Base-by-base conservation (phyloP, 2,113 vertebrate genomes). In the Cottus gobio region DNA sequence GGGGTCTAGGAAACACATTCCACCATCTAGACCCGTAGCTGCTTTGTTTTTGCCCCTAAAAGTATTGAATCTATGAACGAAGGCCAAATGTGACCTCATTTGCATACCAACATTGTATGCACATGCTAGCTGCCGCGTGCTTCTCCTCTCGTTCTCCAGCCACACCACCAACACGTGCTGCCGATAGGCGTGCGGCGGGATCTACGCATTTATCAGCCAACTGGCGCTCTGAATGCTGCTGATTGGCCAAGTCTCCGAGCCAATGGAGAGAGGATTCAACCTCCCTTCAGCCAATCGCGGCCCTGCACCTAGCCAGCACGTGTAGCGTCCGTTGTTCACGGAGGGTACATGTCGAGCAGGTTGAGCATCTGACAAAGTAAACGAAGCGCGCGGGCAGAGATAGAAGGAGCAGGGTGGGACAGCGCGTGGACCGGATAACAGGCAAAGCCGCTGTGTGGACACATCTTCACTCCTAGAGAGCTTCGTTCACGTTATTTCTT, bases 101-200 rank as follows among this genome's bases (percentile, higher is more conserved):
- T 62, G 16, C 44, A 64, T 24, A 64, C 22, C 58, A 62, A 78
- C 8, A 58, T 72, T 31, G 63, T 52, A 15, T n/a, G 60, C 83
- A 84, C 56, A 83, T 37, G 77, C 63, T 46, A 26, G 13, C 10
- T 50, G 87, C 85, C 84, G 31, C 85, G 89, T 90, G 90, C 80
- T 31, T 18, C 34, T 56, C 56, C 5, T 22, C 61, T 58, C 46
- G 18, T 48, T 71, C 66, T 20, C 66, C 90, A 63, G 52, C 91
- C 91, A 92, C 89, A 92, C 91, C 85, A 91, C 5, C 68, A 16
- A 73, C 94, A 95, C 93, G 93, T 94, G 94, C 87, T 0, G 61
- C 50, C 0, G 44, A 1, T 1, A 3, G 28, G 30, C 22, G 46
- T n/a, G 44, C n/a, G 71, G 39, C 3, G 64, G 66, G 65, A 58